Base-by-base conservation (phyloP, 1,140 invertebrate genomes). In the Drosophila insularis region DNA sequence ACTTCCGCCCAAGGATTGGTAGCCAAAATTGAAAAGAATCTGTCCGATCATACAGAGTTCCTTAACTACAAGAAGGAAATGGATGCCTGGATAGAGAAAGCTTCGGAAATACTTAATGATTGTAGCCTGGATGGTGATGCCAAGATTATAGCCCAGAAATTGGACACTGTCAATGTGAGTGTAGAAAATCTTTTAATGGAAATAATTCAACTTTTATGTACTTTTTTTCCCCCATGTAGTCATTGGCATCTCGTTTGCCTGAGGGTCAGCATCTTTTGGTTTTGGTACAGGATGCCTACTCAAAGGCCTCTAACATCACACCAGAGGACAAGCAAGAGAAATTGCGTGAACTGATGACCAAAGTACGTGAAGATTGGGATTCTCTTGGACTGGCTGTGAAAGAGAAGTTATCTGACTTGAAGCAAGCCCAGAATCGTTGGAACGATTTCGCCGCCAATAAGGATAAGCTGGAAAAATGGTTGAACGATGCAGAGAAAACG, bases 41-140 rank as follows among this genome's bases (percentile, higher is more conserved):
- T 98, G 0, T 96, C 95, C 1, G 97, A 98, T 91, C 96, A 98
- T 68, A 97, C 96, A 0, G 97, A 98, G 87, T 98, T 98, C 91
- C 92, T 97, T 1, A 96, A 96, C 79, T 96, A 96, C 4, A 97
- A 97, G 84, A 94, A 95, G 72, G 95, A 97, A 81, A 93, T 97
- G 74, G 95, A 97, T 68, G 93, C 94, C 35, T 98, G 97, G 97
- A 92, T 98, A 17, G 93, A 95, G 53, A 94, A 95, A 43, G 95
- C 96, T 14, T 95, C 96, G 74, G 95, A 95, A 14, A 95, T 95
- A 3, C 94, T 98, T 4, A 95, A 97, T 86, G 96, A 97, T 77
- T 98, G 97, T 71, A 93, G 95, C 76, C 96, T 96, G 31, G 95
- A 96, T 65, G 97, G 97, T 11, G 95, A 97, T 91, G 94, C 96